Conservation (phyloP, 2,113 vertebrate genomes). For the Speoplatyrhinus poulsoni region DNA sequence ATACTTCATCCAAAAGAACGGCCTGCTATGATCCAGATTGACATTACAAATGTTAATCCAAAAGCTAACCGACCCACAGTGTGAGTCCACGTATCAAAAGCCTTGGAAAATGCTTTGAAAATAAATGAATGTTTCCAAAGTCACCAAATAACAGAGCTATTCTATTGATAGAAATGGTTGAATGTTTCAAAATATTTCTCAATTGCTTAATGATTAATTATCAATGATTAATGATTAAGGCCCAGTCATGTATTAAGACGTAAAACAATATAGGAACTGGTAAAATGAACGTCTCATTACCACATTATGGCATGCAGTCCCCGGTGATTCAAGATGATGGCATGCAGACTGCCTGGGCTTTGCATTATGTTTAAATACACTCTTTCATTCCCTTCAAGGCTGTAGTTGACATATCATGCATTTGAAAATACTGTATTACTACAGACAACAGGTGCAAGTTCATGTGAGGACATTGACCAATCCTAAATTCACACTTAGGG, state of each 20-base stretch:
- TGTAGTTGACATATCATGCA: slow-evolving; percentile 40
- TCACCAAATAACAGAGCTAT: no score
- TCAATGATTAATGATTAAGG: no score
- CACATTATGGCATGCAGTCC: neutral
- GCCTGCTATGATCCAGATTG: neutral
- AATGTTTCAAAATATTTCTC: neutral
- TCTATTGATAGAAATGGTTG: neutral
- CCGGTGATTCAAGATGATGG: slow-evolving; percentile 2
- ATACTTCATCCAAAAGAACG: no score
- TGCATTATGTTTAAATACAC: slow-evolving; percentile 27
- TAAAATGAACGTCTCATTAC: neutral
- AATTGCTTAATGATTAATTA: neutral
- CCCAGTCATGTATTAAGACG: no score
- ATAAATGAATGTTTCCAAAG: slow-evolving; percentile 3
- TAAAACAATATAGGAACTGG: no score
- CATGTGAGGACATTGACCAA: slow-evolving; percentile 29
- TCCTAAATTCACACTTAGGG: neutral
- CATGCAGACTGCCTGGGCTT: slow-evolving; percentile 9
- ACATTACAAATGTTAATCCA: slow-evolving; percentile 13
- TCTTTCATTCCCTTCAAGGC: slow-evolving; percentile 10
- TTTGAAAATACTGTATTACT: slow-evolving; percentile 37
- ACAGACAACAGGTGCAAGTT: slow-evolving; percentile 26
- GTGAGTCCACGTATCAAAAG: neutral
- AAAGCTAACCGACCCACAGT: neutral
- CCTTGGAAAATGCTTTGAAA: slow-evolving; percentile 6